Evolutionary conservation across 2,113 vertebrate genomes (phyloP), one percentile per base, ranked within the genome.

Genomic region (Lagopus leucura): DNA sequence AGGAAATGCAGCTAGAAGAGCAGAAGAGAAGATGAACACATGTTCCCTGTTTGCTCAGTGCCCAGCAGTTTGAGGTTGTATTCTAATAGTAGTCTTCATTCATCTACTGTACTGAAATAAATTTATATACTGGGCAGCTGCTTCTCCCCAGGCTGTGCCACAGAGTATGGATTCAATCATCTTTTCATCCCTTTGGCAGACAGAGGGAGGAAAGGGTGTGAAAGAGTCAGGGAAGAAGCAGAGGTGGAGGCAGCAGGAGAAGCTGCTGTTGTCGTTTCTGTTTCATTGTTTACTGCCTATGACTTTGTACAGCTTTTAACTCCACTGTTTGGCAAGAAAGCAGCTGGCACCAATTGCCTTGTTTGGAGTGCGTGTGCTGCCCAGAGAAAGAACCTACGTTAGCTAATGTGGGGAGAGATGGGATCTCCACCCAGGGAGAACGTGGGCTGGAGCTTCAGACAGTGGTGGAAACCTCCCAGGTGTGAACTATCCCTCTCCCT

Each of bases 291-390:
- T 94, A 82, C 91, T 81, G 73, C 90, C 89, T 89, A 28, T 92
- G 92, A 92, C 86, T 95, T 92, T 88, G 69, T 93, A 90, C 82
- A 90, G 94, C 95, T 96, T 96, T 96, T 94, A 96, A 96, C 95
- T 97, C 61, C 57, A 54, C 80, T 7, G 48, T 88, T 95, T 95
- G 95, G 96, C 95, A 97, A 88, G 73, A 78, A 66, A 94, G 80
- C 93, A 94, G 91, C 82, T 94, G 93, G 91, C 96, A 94, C 61
- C 57, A 34, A 82, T 90, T 76, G 90, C 70, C 90, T 74, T 38
- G 90, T 90, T 80, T 67, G 76, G 88, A 93, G 80, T 83, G 47
- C 14, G 20, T 69, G 73, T 86, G 76, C 86, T 89, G 90, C 91
- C 80, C 82, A 38, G 69, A 92, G 89, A 92, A 75, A 90, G 65